phyloP scores from a whole-genome alignment of 2,113 vertebrate species.

The Scomber scombrus region DNA sequence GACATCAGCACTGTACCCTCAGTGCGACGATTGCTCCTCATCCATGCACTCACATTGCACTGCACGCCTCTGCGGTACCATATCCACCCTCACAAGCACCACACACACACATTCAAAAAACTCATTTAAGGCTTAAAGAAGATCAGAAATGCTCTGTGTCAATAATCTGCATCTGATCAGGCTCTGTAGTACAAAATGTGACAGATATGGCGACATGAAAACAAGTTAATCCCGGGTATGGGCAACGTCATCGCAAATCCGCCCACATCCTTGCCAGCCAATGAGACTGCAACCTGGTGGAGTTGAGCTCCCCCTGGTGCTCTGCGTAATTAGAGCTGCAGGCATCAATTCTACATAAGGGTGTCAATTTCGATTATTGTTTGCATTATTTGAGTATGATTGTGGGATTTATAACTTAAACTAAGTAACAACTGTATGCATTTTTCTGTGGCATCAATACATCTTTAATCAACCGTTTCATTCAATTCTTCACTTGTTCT shows the following conservation, averaged over 20 bases:
- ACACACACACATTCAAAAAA: neutral
- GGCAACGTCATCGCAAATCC: slow-evolving; percentile 69
- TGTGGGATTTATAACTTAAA: neutral
- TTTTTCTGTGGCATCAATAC: neutral
- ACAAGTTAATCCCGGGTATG: slow-evolving; percentile 82
- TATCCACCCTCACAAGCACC: neutral
- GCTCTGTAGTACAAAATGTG: slow-evolving; percentile 14
- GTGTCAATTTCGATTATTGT: neutral
- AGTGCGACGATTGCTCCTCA: slow-evolving; percentile 42
- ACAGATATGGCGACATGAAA: slow-evolving; percentile 78
- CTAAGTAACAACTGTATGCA: neutral
- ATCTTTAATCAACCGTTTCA: neutral
- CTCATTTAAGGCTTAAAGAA: neutral
- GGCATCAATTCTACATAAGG: neutral
- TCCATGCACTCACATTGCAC: slow-evolving; percentile 30
- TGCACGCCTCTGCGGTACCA: slow-evolving; percentile 4
- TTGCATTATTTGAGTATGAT: neutral
- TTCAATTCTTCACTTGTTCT: slow-evolving; percentile 6
- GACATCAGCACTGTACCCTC: slow-evolving; percentile 41
- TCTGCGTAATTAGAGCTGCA: neutral
- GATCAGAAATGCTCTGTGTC: rapidly evolving
- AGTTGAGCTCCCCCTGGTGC: slow-evolving; percentile 57
- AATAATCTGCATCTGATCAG: neutral
- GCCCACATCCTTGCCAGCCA: slow-evolving; percentile 67
- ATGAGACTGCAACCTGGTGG: slow-evolving; percentile 18